These are phyloP conservation scores for Lasioglossum baleicum DNA, from an alignment of 1,140 invertebrate species.

Conservation along the genomic window DNA sequence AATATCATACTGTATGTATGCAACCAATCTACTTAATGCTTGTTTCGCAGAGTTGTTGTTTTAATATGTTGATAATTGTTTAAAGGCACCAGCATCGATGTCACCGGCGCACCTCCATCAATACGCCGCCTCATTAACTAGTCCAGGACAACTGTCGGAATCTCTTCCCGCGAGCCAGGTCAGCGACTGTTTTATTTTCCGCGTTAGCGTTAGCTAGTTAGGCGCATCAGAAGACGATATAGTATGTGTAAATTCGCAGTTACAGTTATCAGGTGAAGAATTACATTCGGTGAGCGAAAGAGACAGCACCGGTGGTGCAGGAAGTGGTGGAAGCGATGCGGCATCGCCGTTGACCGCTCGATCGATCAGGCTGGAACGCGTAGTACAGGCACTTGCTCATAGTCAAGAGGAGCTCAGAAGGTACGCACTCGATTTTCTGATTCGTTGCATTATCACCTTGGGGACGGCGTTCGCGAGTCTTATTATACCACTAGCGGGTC, in stretches of 20 bases:
- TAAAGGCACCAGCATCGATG: slow-evolving; percentile 92
- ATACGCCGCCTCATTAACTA: slow-evolving; percentile 84
- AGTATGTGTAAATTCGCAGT: slow-evolving; percentile 71
- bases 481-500: too few relatives aligned
- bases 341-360: slow-evolving; percentile 92
- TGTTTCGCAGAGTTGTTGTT: background rate
- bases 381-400: slow-evolving; percentile 91
- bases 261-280: slow-evolving; percentile 88
- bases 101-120: slow-evolving; percentile 92
- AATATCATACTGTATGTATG: slow-evolving; percentile 90
- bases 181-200: slow-evolving; percentile 66
- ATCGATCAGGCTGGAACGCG: slow-evolving; percentile 91
- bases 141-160: slow-evolving; percentile 85
- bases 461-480: too few relatives aligned
- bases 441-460: too few relatives aligned
- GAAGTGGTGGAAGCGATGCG: slow-evolving; percentile 84
- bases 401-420: slow-evolving; percentile 92
- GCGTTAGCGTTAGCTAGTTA: background rate
- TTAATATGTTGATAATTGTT: slow-evolving; percentile 65
- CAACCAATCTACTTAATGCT: background rate
- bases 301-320: slow-evolving; percentile 84
- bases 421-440: slow-evolving; percentile 71
- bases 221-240: background rate
- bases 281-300: slow-evolving; percentile 83
- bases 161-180: slow-evolving; percentile 91